Evolutionary conservation across 2,113 vertebrate genomes (phyloP), one percentile per base, ranked within the genome.

Genomic region (Lepus europaeus): DNA sequence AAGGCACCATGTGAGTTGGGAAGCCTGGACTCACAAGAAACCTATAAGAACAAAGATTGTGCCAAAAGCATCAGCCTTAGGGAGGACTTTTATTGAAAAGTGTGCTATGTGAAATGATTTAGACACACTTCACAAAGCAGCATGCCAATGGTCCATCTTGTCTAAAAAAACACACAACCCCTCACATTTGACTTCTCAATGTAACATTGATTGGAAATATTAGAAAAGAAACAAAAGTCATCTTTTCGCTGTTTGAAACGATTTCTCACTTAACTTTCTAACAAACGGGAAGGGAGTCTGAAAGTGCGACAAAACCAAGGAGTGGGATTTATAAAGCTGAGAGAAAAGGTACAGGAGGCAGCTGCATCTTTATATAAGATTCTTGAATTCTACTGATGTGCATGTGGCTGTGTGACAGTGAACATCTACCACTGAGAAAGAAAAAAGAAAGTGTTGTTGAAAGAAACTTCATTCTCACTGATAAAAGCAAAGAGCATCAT

Each of bases 371-470:
- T 93, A 90, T 14, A 1, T 77, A 95, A 93, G 91, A 90, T 59
- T 66, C 68, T 51, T 25, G 89, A 86, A 66, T 79, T 49, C 53
- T 68, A 6, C 56, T 31, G 13, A 82, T 27, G 56, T 76, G 73
- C 45, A n/a, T 27, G 19, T 36, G 49, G 61, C 87, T 90, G 20
- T 70, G 39, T 81, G 73, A 74, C 68, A 66, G 39, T 78, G 81
- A 68, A 92, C 91, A 85, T 93, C 81, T 86, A 78, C 82, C 69
- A n/a, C 64, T 29, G 76, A 95, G 77, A 73, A 79, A 95, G 68
- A 70, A 17, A 36, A 93, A 83, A 56, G 4, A 68, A 94, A 81
- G 89, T 70, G 23, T 79, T 82, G 49, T 31, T 81, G 64, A 92
- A 66, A 84, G 84, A 78, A 95, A 93, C 70, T 70, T 91, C 4